These are phyloP conservation scores for Clunio marinus DNA, from an alignment of 2,888 invertebrate species.

Conservation along the genomic window DNA sequence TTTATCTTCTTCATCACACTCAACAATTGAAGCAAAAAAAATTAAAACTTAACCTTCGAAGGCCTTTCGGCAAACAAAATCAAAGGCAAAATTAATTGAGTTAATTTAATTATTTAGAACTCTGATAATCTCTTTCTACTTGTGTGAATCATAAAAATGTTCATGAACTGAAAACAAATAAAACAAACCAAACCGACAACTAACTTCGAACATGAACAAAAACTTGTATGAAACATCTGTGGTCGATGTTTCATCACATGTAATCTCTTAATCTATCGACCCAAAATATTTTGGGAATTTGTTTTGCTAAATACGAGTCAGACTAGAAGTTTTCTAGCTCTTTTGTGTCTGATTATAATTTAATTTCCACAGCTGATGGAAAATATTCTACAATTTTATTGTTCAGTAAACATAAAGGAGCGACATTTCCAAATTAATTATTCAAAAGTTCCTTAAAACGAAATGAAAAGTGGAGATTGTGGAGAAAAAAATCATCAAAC, in stretches of 20 bases:
- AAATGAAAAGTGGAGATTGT: background rate
- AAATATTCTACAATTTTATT: background rate
- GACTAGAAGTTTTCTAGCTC: background rate
- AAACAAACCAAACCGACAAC: background rate
- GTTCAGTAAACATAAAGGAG: background rate
- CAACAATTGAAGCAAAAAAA: too few species aligned
- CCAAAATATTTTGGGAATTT: background rate
- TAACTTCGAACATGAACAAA: background rate
- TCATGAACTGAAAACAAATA: slow-evolving; percentile 9
- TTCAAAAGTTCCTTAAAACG: background rate
- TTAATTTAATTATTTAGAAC: slow-evolving; percentile 8
- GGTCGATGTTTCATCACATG: background rate
- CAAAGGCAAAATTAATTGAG: slow-evolving; percentile 15
- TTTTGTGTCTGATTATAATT: too few species aligned
- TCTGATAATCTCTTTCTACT: slow-evolving; percentile 18
- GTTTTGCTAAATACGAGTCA: background rate
- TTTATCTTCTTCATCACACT: too few species aligned
- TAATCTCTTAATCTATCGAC: background rate
- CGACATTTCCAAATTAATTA: slow-evolving; percentile 1
- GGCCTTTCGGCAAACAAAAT: background rate
- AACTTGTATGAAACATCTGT: background rate
- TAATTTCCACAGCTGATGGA: too few species aligned
- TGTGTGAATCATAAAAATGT: background rate
- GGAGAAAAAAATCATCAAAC: background rate
- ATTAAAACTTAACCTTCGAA: background rate